These are phyloP conservation scores for Carettochelys insculpta DNA, from an alignment of 2,113 vertebrate species.

Conservation along the genomic window DNA sequence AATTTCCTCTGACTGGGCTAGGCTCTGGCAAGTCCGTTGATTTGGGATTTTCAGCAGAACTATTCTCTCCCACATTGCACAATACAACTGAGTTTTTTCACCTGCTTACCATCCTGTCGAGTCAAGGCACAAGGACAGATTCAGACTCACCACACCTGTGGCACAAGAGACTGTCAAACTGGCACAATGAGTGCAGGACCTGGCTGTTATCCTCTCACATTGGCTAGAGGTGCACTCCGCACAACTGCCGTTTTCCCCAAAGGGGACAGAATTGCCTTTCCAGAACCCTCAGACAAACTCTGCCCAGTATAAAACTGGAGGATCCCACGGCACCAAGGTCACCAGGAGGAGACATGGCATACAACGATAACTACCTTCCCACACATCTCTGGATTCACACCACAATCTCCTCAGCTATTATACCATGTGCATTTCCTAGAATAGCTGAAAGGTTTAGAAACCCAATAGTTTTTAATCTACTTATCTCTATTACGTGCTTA, in stretches of 20 bases:
- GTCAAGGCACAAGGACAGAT: background rate
- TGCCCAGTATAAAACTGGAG: rapidly evolving
- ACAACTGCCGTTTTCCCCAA: background rate
- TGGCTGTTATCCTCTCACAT: background rate
- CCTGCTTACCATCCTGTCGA: background rate
- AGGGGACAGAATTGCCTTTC: background rate
- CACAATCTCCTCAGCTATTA: background rate
- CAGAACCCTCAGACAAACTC: background rate
- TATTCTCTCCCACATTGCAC: background rate
- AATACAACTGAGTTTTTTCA: background rate
- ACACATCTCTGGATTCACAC: background rate
- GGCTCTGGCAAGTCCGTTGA: background rate
- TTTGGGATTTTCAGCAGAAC: background rate
- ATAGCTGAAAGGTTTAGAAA: background rate
- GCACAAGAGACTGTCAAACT: background rate
- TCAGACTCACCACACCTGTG: background rate
- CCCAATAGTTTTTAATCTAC: background rate
- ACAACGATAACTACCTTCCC: background rate
- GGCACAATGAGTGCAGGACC: background rate
- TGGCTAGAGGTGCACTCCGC: background rate
- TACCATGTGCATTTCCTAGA: background rate
- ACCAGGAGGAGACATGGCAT: background rate
- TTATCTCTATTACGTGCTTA: background rate
- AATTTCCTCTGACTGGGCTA: background rate
- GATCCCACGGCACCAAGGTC: background rate